These are phyloP conservation scores for Apamea sordens DNA, from an alignment of 2,888 invertebrate genomes.

Conservation along the genomic window DNA sequence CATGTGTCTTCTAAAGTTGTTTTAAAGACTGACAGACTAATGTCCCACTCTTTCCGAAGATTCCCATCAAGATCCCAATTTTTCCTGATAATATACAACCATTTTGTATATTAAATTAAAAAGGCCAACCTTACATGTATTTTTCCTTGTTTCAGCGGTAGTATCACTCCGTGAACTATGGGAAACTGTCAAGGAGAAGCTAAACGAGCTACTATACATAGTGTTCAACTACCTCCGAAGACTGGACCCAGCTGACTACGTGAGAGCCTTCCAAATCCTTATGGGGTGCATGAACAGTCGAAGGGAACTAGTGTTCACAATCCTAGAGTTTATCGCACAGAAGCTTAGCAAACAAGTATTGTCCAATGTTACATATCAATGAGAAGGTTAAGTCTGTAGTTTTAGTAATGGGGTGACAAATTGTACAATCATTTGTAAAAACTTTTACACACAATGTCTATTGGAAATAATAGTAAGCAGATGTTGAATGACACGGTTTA, in stretches of 20 bases:
- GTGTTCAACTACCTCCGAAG: conserved; percentile 80
- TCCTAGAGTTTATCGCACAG: conserved; percentile 81
- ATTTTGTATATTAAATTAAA: not conserved
- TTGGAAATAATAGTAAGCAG: not conserved
- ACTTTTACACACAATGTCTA: conserved; percentile 4
- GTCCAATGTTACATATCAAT: conserved; percentile 70
- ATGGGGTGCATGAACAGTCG: conserved; percentile 76
- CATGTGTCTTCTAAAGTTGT: not conserved
- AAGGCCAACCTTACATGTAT: not conserved
- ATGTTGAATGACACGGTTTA: not conserved
- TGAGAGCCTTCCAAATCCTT: conserved; percentile 76
- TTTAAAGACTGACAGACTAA: not conserved
- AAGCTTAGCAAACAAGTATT: conserved; percentile 79
- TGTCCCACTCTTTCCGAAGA: not conserved
- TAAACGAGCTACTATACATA: conserved; percentile 80
- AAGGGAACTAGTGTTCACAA: conserved; percentile 78
- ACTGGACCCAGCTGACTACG: conserved; percentile 77
- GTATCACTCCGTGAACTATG: conserved; percentile 83
- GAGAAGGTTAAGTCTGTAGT: not conserved
- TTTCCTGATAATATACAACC: too few relatives aligned
- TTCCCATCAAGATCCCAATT: not conserved
- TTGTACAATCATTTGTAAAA: not conserved
- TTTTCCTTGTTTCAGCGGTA: conserved; percentile 71
- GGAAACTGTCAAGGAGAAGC: conserved; percentile 76
- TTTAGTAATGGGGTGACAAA: not conserved